Conservation (phyloP, 1,140 invertebrate species). For the Drosophila santomea region DNA sequence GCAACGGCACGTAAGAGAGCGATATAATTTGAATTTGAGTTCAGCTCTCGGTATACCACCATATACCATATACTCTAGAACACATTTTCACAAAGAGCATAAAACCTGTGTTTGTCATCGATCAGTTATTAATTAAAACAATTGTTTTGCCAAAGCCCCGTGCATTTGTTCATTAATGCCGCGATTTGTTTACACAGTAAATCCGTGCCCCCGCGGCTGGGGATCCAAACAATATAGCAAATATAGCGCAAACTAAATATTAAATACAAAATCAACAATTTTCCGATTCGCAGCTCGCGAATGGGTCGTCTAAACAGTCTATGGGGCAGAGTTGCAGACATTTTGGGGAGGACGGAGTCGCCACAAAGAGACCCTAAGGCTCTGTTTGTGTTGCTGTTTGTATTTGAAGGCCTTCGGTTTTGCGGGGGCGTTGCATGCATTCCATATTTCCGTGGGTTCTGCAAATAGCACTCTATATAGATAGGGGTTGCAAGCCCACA, state of each 20-base stretch:
- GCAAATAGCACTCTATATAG: slow-evolving; percentile 30
- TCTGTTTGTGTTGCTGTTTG: slow-evolving; percentile 11
- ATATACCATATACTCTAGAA: too few relatives aligned
- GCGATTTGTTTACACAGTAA: slow-evolving; percentile 28
- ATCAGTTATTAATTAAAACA: too few relatives aligned
- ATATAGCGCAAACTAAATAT: slow-evolving; percentile 34
- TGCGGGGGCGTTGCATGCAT: slow-evolving; percentile 28
- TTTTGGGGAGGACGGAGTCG: slow-evolving; percentile 3
- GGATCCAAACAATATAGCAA: slow-evolving; percentile 27
- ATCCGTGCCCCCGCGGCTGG: slow-evolving; percentile 15
- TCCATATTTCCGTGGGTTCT: slow-evolving; percentile 20
- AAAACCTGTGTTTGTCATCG: too few relatives aligned
- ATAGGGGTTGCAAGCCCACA: slow-evolving; percentile 22
- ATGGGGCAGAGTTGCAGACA: not conserved
- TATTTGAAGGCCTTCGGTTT: slow-evolving; percentile 27
- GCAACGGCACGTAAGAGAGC: slow-evolving; percentile 16
- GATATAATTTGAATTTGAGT: too few relatives aligned
- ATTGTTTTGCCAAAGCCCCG: too few relatives aligned
- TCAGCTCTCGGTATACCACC: too few relatives aligned
- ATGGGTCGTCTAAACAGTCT: slow-evolving; percentile 7
- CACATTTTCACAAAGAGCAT: too few relatives aligned
- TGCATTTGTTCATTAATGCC: slow-evolving; percentile 25
- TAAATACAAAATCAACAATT: slow-evolving; percentile 52
- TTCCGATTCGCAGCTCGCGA: slow-evolving; percentile 26
- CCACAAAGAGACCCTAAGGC: slow-evolving; percentile 42